Percentiles rank a stretch among this genome's conserved stretches.
Conservation (phyloP, 1,140 invertebrate genomes). For the Bathynomus jamesi region DNA sequence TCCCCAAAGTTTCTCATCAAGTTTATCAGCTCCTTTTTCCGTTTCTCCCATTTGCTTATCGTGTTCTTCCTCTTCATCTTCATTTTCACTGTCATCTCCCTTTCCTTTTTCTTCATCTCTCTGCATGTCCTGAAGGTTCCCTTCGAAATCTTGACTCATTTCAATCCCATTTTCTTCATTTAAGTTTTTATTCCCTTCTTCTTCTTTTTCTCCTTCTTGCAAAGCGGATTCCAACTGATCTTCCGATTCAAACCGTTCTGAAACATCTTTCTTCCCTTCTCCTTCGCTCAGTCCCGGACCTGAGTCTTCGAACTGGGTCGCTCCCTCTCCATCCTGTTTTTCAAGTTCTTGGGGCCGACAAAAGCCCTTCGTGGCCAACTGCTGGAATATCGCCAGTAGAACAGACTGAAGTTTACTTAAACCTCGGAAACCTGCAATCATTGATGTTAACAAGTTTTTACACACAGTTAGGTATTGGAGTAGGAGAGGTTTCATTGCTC, state of each 20-base stretch:
- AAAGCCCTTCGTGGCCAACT: slow-evolving; percentile 83
- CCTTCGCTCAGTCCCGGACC: slow-evolving; percentile 78
- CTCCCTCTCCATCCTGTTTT: slow-evolving; percentile 51
- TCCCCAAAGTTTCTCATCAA: slow-evolving; percentile 53
- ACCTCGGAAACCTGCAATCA: slow-evolving; percentile 63
- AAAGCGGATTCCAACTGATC: slow-evolving; percentile 89
- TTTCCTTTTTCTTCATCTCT: slow-evolving; percentile 55
- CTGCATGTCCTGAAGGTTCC: slow-evolving; percentile 72
- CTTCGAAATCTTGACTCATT: slow-evolving; percentile 88
- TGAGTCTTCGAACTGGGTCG: slow-evolving; percentile 49
- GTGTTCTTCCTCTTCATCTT: slow-evolving; percentile 61
- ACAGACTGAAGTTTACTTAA: slow-evolving; percentile 75
- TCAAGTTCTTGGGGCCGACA: slow-evolving; percentile 74
- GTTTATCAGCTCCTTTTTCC: slow-evolving; percentile 68
- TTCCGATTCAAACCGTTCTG: slow-evolving; percentile 83
- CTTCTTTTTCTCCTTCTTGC: slow-evolving; percentile 63
- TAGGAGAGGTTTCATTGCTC: slow-evolving; percentile 56
- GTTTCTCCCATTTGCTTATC: slow-evolving; percentile 96
- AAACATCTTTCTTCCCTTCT: slow-evolving; percentile 88
- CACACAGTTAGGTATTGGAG: slow-evolving; percentile 64
- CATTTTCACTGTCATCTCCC: slow-evolving; percentile 51
- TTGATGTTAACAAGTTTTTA: slow-evolving; percentile 68
- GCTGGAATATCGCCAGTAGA: slow-evolving; percentile 72
- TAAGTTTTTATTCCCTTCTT: slow-evolving; percentile 61
- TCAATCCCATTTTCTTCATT: slow-evolving; percentile 85